Evolutionary conservation across 2,113 vertebrate species (phyloP), one percentile per base, ranked within the genome.

Genomic region (Ascaphus truei): DNA sequence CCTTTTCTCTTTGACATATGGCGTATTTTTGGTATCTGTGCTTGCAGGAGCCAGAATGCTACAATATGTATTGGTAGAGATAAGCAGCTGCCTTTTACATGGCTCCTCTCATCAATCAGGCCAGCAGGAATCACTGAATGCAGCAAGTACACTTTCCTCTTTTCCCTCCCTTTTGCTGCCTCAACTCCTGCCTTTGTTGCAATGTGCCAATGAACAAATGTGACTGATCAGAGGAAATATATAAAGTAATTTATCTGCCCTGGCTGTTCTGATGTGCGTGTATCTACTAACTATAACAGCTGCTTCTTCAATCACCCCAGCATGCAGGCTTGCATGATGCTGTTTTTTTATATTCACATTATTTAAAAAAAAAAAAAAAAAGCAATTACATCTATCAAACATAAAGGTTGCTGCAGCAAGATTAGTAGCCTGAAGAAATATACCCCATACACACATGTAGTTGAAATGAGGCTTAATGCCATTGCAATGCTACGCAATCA

Each of bases 181-280:
- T 69, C 56, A 58, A 69, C 57, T 27, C n/a, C 15, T 36, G 22
- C 29, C 78, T 65, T 66, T 69, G 29, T 27, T 72, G 39, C n/a
- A 74, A 75, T 71, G 57, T 60, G 72, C 76, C 66, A 62, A 29
- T 66, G 53, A 76, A 76, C 25, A 53, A 45, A 64, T 5, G 0
- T 62, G 48, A 74, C 30, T 30, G 27, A 77, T 72, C 63, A 7
- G 10, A 29, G 41, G 5, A 77, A 79, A 75, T 39, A 39, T 1
- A 12, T 30, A 74, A 74, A 71, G 50, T 7, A 57, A 73, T 66
- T 71, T 25, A 80, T 33, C 62, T 76, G 68, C 67, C 56, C 45
- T 61, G 33, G 67, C 67, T 61, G 45, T 68, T 53, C 62, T 66
- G 20, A 52, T 77, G 23, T 36, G 50, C 66, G 36, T 23, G 71